These are phyloP conservation scores for Drosophila miranda DNA, from an alignment of 1,140 invertebrate species.

Conservation along the genomic window DNA sequence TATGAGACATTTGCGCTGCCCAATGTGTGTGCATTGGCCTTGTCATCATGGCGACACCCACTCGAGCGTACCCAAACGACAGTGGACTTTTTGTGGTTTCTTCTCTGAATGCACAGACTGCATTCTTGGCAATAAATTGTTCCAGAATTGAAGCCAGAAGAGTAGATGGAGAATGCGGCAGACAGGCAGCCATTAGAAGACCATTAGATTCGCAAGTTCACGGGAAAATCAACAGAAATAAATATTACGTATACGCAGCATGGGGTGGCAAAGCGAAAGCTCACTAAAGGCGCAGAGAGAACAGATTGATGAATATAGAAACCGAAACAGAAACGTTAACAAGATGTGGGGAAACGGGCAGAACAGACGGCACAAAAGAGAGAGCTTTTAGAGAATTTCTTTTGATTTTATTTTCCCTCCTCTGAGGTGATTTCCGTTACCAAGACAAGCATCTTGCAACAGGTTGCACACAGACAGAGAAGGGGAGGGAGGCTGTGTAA, in stretches of 20 bases:
- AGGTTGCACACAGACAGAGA: conserved; percentile 55
- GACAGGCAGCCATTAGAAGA: background rate
- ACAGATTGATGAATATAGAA: conserved; percentile 29
- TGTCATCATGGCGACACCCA: conserved; percentile 66
- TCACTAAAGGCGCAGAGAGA: conserved; percentile 21
- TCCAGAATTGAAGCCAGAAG: too few relatives aligned
- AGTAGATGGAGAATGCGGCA: background rate
- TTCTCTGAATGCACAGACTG: too few relatives aligned
- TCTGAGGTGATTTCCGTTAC: conserved; percentile 5
- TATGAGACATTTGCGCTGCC: conserved; percentile 19
- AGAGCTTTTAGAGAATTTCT: conserved; percentile 43
- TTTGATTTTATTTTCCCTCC: conserved; percentile 16
- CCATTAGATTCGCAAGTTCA: conserved; percentile 24
- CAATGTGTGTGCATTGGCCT: conserved; percentile 51
- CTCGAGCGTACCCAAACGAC: conserved; percentile 15
- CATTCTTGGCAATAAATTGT: too few relatives aligned
- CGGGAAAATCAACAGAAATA: conserved; percentile 20
- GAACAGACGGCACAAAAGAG: conserved; percentile 11
- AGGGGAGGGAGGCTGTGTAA: conserved; percentile 25
- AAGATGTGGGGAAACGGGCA: conserved; percentile 1
- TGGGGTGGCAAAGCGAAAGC: conserved; percentile 39
- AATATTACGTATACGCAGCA: conserved; percentile 72
- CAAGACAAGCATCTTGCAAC: conserved; percentile 47
- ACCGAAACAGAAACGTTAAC: conserved; percentile 4
- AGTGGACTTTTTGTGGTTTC: background rate